phyloP scores from a whole-genome alignment of 1,140 invertebrate species.

The Steinernema khuongi region DNA sequence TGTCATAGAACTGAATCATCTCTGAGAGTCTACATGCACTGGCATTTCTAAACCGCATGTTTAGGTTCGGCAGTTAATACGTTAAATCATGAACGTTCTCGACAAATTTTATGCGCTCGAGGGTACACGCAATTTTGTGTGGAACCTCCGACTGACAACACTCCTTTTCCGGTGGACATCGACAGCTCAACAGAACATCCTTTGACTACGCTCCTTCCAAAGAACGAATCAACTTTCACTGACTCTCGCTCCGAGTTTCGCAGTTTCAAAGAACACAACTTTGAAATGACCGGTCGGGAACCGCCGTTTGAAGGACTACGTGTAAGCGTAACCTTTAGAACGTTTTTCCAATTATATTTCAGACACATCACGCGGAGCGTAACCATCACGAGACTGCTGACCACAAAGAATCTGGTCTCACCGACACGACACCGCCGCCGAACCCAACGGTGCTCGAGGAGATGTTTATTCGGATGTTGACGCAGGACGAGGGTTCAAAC shows the following conservation, averaged over 20 bases:
- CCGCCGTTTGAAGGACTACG: background rate
- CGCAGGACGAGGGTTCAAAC: background rate
- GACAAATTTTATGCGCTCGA: background rate
- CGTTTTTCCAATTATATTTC: background rate
- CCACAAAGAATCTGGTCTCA: background rate
- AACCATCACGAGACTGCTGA: background rate
- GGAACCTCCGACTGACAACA: background rate
- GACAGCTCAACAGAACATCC: background rate
- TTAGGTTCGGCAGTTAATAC: background rate
- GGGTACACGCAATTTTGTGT: background rate
- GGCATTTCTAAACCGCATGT: background rate
- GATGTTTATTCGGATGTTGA: conserved; percentile 8
- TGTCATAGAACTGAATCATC: no score
- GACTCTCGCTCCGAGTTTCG: conserved; percentile 6
- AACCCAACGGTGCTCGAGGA: background rate
- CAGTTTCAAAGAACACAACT: conserved; percentile 9
- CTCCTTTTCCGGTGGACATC: background rate
- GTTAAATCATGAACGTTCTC: background rate
- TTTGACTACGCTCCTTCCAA: background rate
- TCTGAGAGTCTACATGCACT: no score
- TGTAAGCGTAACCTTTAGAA: background rate
- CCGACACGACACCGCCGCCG: background rate
- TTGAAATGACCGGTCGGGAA: background rate
- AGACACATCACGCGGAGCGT: background rate
- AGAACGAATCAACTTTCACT: background rate